phyloP scores from a whole-genome alignment of 2,888 invertebrate genomes.

The Leuctra nigra region DNA sequence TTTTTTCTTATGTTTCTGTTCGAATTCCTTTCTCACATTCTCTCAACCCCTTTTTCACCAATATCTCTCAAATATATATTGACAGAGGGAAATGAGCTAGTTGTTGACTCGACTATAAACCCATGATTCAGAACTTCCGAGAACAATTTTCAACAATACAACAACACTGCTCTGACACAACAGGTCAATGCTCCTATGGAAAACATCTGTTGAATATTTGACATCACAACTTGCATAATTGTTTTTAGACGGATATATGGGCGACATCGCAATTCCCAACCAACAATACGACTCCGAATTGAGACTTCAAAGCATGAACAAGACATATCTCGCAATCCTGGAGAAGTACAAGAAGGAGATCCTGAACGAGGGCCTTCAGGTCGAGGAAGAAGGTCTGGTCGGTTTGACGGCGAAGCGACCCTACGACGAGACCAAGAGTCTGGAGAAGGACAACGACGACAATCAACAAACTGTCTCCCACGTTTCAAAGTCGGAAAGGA shows the following conservation, averaged over 20 bases:
- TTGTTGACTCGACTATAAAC: too few species aligned
- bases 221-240: slow-evolving; percentile 31
- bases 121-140: too few species aligned
- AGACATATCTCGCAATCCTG: slow-evolving; percentile 67
- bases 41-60: too few species aligned
- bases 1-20: too few species aligned
- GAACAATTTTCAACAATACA: too few species aligned
- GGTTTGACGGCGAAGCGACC: not conserved
- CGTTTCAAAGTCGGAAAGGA: not conserved
- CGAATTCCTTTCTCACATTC: too few species aligned
- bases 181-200: too few species aligned
- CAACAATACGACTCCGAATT: slow-evolving; percentile 45
- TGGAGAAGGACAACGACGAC: not conserved
- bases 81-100: too few species aligned
- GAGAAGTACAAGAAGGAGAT: slow-evolving; percentile 77
- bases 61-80: too few species aligned
- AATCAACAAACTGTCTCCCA: not conserved
- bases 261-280: slow-evolving; percentile 76
- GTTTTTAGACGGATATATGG: slow-evolving; percentile 69
- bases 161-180: too few species aligned
- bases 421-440: not conserved
- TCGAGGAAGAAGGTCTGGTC: slow-evolving; percentile 13
- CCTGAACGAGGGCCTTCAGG: slow-evolving; percentile 59
- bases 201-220: too few species aligned
- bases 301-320: slow-evolving; percentile 51